phyloP scores from a whole-genome alignment of 2,888 invertebrate genomes.

The Pimpla rufipes region DNA sequence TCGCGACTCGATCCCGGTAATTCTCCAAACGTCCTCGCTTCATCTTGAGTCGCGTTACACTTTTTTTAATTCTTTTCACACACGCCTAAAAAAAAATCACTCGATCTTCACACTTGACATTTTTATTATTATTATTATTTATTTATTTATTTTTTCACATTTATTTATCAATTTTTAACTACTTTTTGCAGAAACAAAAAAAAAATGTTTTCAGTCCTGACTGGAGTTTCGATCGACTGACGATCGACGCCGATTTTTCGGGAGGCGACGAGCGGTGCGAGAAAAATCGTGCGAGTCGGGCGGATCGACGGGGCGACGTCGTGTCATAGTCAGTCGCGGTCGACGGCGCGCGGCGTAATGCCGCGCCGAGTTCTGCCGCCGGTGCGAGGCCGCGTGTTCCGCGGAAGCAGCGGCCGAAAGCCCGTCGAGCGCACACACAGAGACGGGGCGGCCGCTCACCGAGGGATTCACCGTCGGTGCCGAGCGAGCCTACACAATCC shows the following conservation, averaged over 20 bases:
- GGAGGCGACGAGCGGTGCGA: too few species aligned
- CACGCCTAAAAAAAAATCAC: background rate
- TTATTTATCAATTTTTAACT: background rate
- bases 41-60: slow-evolving; percentile 12
- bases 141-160: background rate
- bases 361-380: slow-evolving; percentile 76
- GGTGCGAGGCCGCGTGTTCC: slow-evolving; percentile 79
- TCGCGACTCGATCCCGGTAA: background rate
- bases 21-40: slow-evolving; percentile 2
- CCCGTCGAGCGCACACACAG: slow-evolving; percentile 52
- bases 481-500: background rate
- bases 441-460: background rate
- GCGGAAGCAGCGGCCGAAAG: slow-evolving; percentile 81
- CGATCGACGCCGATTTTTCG: background rate
- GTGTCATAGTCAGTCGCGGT: slow-evolving; percentile 81
- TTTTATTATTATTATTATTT: background rate
- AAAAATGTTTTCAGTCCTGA: background rate
- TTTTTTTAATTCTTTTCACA: background rate
- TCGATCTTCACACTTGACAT: background rate
- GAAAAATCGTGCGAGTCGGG: too few species aligned
- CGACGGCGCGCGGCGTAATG: slow-evolving; percentile 85
- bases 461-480: slow-evolving; percentile 28
- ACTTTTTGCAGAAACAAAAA: background rate
- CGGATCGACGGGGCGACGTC: slow-evolving; percentile 11
- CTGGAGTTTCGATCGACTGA: background rate